These are phyloP conservation scores for Netelia fuscicornis DNA, from an alignment of 2,888 invertebrate genomes.

Conservation along the genomic window DNA sequence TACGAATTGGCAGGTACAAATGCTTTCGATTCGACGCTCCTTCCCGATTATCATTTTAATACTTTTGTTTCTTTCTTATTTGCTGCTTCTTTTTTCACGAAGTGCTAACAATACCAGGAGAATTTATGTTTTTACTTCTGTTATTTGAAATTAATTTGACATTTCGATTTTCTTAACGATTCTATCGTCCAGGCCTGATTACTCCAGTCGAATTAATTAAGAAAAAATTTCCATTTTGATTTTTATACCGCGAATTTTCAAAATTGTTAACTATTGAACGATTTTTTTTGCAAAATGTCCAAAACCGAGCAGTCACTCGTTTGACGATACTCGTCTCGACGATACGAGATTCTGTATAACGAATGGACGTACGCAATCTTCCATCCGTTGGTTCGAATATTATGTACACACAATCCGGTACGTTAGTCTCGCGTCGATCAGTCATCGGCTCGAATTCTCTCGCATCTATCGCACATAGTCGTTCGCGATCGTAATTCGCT, in stretches of 20 bases:
- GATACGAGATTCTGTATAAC: constrained; percentile 4
- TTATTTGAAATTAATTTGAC: too few relatives aligned
- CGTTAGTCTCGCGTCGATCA: constrained; percentile 71
- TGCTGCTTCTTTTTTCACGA: background rate
- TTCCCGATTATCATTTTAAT: constrained; percentile 10
- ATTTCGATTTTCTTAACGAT: too few relatives aligned
- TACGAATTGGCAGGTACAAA: constrained; percentile 66
- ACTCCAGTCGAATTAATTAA: too few relatives aligned
- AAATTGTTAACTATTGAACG: background rate
- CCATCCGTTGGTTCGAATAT: background rate
- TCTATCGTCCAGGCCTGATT: too few relatives aligned
- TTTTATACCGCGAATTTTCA: background rate
- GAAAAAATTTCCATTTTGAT: too few relatives aligned
- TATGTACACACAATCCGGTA: constrained; percentile 29
- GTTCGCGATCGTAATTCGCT: constrained; percentile 78
- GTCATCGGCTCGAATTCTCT: constrained; percentile 66
- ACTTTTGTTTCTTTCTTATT: background rate
- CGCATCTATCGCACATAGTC: constrained; percentile 68
- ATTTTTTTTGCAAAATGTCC: background rate
- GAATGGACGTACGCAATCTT: background rate
- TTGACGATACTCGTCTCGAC: background rate
- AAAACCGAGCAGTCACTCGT: background rate
- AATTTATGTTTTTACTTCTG: too few relatives aligned
- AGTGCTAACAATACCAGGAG: background rate
- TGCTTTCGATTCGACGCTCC: constrained; percentile 47